Evolutionary conservation across 2,888 invertebrate genomes (phyloP), one percentile per base, ranked within the genome.

Genomic region (Lamellibrachia columna): DNA sequence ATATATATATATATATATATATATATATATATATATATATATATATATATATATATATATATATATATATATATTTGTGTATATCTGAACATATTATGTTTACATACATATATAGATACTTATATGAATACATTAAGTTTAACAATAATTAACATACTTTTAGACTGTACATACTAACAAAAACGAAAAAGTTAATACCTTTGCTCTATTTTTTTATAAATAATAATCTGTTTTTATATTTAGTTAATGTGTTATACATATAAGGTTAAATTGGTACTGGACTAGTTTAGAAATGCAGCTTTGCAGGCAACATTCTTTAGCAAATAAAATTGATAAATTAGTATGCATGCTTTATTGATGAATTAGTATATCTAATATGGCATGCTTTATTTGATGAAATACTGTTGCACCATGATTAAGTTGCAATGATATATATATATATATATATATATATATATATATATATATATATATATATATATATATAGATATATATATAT

Each of bases 101-200:
- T 22, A 2, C 75, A 75, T 75, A 75, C 75, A 22, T 75, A 75
- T 75, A 75, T 75, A 75, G 22, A 75, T 3, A 22, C n/a, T 22
- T 15, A n/a, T 75, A 11, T 55, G 9, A 7, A 9, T 55, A 55
- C 40, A 40, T 40, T 40, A 40, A 40, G 40, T 40, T 40, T 75
- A 75, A 22, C 15, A 75, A 75, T 75, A 75, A 75, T 75, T 75
- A 22, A 75, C 75, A 22, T 6, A 22, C 75, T 11, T 75, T 75
- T 75, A 75, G 75, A 75, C 75, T 75, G 22, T 75, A 75, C 75
- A 75, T 75, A 75, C 75, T 75, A 75, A 75, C 15, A 75, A 75
- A n/a, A 75, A 22, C 6, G 75, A 75, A 75, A 60, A 11, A 60
- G 40, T 60, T 60, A 60, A 60, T 60, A 55, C 55, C 55, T 55